These are phyloP conservation scores for Conopomorpha cramerella DNA, from an alignment of 1,140 invertebrate genomes.

Conservation along the genomic window DNA sequence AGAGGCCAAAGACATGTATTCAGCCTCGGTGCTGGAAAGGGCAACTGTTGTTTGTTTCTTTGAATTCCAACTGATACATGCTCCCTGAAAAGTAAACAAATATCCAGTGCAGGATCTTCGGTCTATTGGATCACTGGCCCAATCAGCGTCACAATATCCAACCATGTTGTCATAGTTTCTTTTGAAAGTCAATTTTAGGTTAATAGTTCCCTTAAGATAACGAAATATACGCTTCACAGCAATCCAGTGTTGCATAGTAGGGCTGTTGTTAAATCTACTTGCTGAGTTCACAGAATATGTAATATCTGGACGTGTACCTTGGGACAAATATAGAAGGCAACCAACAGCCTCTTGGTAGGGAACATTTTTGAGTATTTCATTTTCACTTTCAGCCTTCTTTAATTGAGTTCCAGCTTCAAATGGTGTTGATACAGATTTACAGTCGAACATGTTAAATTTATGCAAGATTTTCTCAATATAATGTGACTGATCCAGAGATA, in stretches of 20 bases:
- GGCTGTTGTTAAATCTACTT: no score
- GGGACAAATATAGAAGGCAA: no score
- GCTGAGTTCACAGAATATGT: no score
- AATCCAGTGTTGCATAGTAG: conserved; percentile 7
- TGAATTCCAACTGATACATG: conserved; percentile 17
- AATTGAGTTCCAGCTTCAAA: neutral
- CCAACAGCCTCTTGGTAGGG: conserved; percentile 4
- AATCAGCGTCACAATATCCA: no score
- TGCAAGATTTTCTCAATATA: conserved; percentile 6
- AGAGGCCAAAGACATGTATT: neutral
- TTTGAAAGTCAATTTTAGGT: conserved; percentile 6
- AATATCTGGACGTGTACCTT: no score
- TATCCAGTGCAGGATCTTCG: conserved; percentile 27
- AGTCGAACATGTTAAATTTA: conserved; percentile 4
- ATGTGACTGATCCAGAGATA: conserved; percentile 2
- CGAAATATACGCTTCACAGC: conserved; percentile 9
- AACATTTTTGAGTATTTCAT: neutral
- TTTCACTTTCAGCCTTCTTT: neutral
- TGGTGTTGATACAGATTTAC: conserved; percentile 5
- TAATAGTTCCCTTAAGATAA: conserved; percentile 8
- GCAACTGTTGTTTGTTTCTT: conserved; percentile 28
- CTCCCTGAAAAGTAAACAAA: conserved; percentile 14
- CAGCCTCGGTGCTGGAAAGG: no score
- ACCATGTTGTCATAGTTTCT: conserved; percentile 7
- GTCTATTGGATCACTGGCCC: conserved; percentile 13